Conservation (phyloP, 2,113 vertebrate genomes). For the Alethe diademata region DNA sequence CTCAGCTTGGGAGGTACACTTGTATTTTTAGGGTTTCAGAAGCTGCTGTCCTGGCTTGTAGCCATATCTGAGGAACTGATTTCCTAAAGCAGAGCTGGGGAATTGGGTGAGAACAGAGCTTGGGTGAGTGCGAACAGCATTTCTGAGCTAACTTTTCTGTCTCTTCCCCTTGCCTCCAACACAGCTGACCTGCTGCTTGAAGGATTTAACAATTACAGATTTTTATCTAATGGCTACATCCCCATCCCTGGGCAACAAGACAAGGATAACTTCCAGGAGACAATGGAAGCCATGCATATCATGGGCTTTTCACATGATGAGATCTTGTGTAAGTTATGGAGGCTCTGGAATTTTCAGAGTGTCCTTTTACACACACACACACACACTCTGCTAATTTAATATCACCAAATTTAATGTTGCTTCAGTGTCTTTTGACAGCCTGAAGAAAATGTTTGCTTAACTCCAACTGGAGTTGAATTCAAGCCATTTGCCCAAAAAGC, state of each 20-base stretch:
- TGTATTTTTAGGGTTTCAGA: background rate
- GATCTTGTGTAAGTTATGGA: constrained; percentile 85
- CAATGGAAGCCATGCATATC: constrained; percentile 98
- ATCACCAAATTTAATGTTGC: background rate
- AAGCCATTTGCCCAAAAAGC: background rate
- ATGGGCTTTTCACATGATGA: constrained; percentile 98
- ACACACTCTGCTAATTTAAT: background rate
- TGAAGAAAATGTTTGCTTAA: background rate
- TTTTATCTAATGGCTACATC: constrained; percentile 95
- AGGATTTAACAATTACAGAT: constrained; percentile 92
- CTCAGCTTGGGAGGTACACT: background rate
- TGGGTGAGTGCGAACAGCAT: background rate
- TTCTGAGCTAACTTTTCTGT: background rate
- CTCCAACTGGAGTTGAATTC: background rate
- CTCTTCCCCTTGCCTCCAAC: background rate
- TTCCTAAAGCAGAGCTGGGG: background rate
- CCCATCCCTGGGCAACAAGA: constrained; percentile 97
- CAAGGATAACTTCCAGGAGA: constrained; percentile 99
- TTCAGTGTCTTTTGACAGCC: background rate
- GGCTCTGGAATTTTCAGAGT: background rate
- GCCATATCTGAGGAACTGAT: background rate
- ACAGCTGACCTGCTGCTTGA: constrained; percentile 92
- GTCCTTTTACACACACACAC: accelerated
- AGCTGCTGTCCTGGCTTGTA: background rate
- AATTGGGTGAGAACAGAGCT: background rate